Base-by-base conservation (phyloP, 2,888 invertebrate genomes). In the Stegana nigrithorax region DNA sequence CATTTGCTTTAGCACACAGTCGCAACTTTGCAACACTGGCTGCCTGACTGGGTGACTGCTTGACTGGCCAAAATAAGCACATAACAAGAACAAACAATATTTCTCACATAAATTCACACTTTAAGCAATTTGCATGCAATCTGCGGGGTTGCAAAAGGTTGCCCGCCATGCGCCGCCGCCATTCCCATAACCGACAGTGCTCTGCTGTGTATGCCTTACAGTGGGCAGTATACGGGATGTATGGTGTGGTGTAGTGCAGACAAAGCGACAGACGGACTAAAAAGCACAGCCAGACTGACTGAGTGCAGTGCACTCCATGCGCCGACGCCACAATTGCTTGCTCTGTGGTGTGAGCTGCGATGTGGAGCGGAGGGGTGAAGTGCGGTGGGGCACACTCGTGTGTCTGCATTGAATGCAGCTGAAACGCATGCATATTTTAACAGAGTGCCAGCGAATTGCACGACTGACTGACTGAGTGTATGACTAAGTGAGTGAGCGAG, bases 41-140 rank as follows among this genome's bases (percentile, higher is more conserved):
- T 47, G 60, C 62, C 25, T 53, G 10, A 6, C 59, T n/a, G 62
- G 25, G 45, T 60, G 25, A 21, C 53, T 50, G 58, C 64, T 36
- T 60, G 44, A 55, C 50, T 60, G 47, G 39, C 63, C 62, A n/a
- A 59, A 63, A 66, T 67, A 65, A 71, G 78, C 70, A 72, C 73
- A 75, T 69, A 81, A 80, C 80, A 82, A 81, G 78, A 83, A 69
- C 75, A 83, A 81, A 83, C 74, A 78, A 75, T 78, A 83, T 84
- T 84, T 84, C 83, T 81, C 84, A 84, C 83, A 85, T 84, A 85
- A 84, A 84, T 85, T 84, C 83, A 85, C 83, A 85, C 85, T 85
- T 80, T 73, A 73, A 73, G 73, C 75, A 73, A 83, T 82, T 82
- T 82, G 80, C 82, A 81, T 82, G 75, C 79, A 72, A 81, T 81